These are phyloP conservation scores for Ahaetulla prasina DNA, from an alignment of 2,113 vertebrate genomes.

Conservation along the genomic window DNA sequence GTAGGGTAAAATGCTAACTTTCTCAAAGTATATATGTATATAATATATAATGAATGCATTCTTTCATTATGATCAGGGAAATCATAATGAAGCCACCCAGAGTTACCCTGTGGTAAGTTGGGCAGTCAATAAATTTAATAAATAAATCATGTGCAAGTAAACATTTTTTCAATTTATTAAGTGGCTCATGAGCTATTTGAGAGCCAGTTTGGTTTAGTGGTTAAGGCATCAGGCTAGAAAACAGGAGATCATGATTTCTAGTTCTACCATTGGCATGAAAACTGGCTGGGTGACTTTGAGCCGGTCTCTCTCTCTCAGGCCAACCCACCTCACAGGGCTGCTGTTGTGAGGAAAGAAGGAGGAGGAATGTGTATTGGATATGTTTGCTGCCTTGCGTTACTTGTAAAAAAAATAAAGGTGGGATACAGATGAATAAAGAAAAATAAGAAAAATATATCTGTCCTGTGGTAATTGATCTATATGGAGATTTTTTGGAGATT, in stretches of 20 bases:
- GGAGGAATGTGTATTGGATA: background rate
- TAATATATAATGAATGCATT: constrained; percentile 15
- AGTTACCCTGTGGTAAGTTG: background rate
- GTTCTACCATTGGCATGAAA: background rate
- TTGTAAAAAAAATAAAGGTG: background rate
- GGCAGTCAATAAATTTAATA: background rate
- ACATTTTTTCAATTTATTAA: constrained; percentile 12
- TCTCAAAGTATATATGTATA: background rate
- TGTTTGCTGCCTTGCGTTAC: background rate
- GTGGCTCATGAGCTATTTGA: constrained; percentile 2
- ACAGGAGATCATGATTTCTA: background rate
- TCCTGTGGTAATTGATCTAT: constrained; percentile 31
- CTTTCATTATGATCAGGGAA: constrained; percentile 20
- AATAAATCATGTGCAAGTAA: constrained; percentile 30
- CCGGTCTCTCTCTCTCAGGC: background rate
- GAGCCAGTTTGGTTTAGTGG: background rate
- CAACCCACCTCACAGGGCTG: background rate
- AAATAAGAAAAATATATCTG: background rate
- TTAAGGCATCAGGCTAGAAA: background rate
- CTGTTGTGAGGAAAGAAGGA: background rate
- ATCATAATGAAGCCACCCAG: background rate
- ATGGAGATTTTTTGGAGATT: background rate
- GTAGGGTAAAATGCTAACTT: constrained; percentile 12
- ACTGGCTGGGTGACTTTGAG: background rate
- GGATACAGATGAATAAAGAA: background rate